Conservation (phyloP, 2,797 vertebrate genomes). For the Melanitta fusca region DNA sequence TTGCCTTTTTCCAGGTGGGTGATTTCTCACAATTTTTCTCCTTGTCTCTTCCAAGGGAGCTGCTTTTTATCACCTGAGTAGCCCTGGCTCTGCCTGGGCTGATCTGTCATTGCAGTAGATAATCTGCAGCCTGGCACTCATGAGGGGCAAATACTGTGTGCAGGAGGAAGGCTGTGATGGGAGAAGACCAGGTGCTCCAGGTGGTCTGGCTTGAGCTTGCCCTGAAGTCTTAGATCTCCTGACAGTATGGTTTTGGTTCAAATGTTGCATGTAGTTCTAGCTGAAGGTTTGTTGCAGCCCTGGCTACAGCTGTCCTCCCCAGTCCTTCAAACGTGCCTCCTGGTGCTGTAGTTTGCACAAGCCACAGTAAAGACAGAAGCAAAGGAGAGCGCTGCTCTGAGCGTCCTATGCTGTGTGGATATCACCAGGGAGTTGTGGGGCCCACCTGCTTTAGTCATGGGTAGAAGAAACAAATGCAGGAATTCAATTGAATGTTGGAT, state of each 20-base stretch:
- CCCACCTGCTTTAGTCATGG: not conserved
- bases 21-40: not conserved
- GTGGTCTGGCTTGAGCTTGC: not conserved
- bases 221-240: no score
- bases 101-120: not conserved
- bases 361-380: not conserved
- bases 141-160: not conserved
- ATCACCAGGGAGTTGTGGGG: not conserved
- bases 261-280: not conserved
- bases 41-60: not conserved
- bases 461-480: not conserved
- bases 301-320: no score
- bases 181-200: not conserved
- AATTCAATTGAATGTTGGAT: not conserved
- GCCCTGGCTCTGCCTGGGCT: not conserved
- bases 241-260: not conserved
- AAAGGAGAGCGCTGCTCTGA: not conserved
- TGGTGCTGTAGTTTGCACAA: not conserved
- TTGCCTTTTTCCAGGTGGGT: not conserved
- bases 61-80: not conserved
- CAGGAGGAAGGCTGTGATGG: not conserved
- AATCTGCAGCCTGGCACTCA: not conserved
- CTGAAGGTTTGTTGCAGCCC: not conserved
- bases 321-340: rapidly evolving
- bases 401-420: rapidly evolving